Evolutionary conservation across 2,888 invertebrate species (phyloP), one percentile per base, ranked within the genome.

Genomic region (Parnassius smintheus): DNA sequence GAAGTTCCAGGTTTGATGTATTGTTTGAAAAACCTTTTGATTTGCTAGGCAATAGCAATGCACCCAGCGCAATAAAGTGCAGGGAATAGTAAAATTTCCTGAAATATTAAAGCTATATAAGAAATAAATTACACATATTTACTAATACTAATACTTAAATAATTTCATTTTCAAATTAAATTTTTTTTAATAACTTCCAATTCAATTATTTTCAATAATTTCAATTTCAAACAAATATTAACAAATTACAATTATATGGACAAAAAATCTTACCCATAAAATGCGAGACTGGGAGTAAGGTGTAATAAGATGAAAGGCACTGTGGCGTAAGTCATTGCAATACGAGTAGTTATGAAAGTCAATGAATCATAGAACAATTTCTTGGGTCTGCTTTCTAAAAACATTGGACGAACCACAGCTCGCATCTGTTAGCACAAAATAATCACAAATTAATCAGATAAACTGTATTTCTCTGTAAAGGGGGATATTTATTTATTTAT

Each of bases 261-360:
- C 8, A 53, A 18, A 56, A 45, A 61, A 91, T 41, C 95, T 93
- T 92, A 98, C 97, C 94, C 94, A 85, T 96, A 97, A 74, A 98
- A 91, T 62, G 93, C 92, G 61, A 97, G 86, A 75, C 95, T 95
- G 46, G 96, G 94, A 82, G 93, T 93, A 72, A 98, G 95, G 79
- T 98, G 97, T 75, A 99, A 93, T 67, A 98, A 90, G 66, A 98
- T 95, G 88, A 99, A 99, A 70, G 98, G 96, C 83, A 98, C 97
- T 53, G 98, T 97, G 60, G 96, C 93, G 82, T 99, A 99, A 45
- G 96, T 96, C 94, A 99, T 94, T 65, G 96, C 94, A 56, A 98
- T 82, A 72, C 98, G 94, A 22, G 98, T 98, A 49, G 95, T 93
- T 42, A 96, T 77, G 81, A 97, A 96, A 50, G 98, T 96, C 65